Evolutionary conservation across 2,113 vertebrate genomes (phyloP), one percentile per base, ranked within the genome.

Genomic region (Limnothrissa miodon): DNA sequence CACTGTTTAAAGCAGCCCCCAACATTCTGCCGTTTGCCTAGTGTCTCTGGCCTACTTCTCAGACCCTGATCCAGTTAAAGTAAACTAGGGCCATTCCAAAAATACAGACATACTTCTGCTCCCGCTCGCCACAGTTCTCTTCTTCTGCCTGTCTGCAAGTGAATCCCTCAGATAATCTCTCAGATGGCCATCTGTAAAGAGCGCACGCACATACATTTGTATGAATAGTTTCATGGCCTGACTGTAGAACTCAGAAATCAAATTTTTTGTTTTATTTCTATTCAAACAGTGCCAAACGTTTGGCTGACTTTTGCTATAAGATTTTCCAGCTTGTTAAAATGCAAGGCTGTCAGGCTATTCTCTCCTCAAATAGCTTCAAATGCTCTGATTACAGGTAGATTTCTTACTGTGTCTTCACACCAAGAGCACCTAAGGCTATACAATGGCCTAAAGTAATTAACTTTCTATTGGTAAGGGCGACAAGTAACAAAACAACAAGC

Each of bases 41-140:
- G 59, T 62, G 25, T 62, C 25, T 51, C n/a, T 62, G 59, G 59
- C 59, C 59, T 62, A 62, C 59, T 62, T 62, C 10, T 62, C 25
- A 62, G 59, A 29, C 59, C 59, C 59, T 62, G 59, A 62, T 62
- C 59, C 59, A 62, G 25, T 62, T 62, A 62, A 62, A 62, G 59
- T 25, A 62, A 62, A 62, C 59, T 62, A 62, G 59, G 59, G 59
- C 59, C 83, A 83, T 83, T 85, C 87, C 5, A 48, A 39, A 62
- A 62, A 62, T 62, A 62, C 59, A 62, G 59, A 29, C 59, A 62
- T 62, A 62, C 51, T 62, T 62, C 25, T 29, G 25, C 7, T 29
- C 25, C 25, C 29, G n/a, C 23, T 25, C 9, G 13, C 8, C 9
- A 29, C 1, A 62, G 51, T 62, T 29, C 11, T 29, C 25, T 29